Conservation (phyloP, 2,888 invertebrate genomes). For the Mesorhabditis belari region DNA sequence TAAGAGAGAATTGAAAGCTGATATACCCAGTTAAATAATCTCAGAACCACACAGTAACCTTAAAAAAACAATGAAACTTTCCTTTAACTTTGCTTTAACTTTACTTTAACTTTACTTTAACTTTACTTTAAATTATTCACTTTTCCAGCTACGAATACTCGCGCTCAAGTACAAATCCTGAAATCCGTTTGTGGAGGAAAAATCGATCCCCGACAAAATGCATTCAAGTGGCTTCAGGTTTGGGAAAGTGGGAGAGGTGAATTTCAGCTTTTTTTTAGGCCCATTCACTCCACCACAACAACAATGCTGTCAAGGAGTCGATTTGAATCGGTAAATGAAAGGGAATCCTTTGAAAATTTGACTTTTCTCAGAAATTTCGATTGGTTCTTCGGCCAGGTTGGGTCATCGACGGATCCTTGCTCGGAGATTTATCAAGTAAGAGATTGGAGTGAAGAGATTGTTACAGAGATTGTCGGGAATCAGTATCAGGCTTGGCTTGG, state of each 20-base stretch:
- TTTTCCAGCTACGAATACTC: constrained; percentile 22
- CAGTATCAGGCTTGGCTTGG: too few species aligned
- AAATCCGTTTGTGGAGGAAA: constrained; percentile 33
- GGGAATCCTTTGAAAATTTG: background rate
- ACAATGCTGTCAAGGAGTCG: constrained; percentile 51
- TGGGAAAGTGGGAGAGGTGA: background rate
- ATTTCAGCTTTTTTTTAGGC: constrained; percentile 20
- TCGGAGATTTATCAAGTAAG: constrained; percentile 47
- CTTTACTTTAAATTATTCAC: too few species aligned
- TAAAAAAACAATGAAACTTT: too few species aligned
- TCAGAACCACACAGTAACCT: too few species aligned
- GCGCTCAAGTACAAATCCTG: constrained; percentile 29
- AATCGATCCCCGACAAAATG: constrained; percentile 30
- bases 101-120: too few species aligned
- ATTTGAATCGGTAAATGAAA: constrained; percentile 42
- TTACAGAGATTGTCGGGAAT: too few species aligned
- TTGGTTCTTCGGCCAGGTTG: constrained; percentile 52
- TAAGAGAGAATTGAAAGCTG: too few species aligned
- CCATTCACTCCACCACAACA: constrained; percentile 45
- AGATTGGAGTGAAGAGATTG: background rate
- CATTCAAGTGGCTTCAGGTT: constrained; percentile 19
- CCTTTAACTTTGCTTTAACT: too few species aligned
- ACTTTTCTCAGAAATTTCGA: constrained; percentile 53
- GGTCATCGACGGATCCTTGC: constrained; percentile 50
- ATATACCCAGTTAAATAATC: too few species aligned